A percentile compares a stretch with the other conserved stretches of the same genome.
Conservation (phyloP, 2,888 invertebrate species). For the Palloptera scutellata region DNA sequence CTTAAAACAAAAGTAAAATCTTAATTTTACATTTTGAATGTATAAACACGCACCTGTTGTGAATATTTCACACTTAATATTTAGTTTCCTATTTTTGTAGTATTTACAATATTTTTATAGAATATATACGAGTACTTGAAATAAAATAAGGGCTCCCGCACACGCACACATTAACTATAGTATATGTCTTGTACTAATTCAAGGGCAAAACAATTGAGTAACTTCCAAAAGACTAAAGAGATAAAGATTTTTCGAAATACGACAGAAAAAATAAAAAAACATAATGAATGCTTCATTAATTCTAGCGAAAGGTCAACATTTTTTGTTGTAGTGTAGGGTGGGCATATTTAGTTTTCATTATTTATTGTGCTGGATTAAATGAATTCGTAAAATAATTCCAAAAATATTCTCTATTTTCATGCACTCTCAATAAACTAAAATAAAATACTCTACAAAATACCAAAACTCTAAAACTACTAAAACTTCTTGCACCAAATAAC, state of each 20-base stretch:
- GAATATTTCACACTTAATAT: conserved; percentile 27
- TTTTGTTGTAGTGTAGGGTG: neutral
- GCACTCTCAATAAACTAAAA: conserved; percentile 1
- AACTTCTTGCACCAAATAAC: neutral
- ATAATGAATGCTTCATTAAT: neutral
- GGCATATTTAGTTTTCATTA: neutral
- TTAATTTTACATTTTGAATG: neutral
- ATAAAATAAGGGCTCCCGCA: neutral
- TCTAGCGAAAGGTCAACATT: neutral
- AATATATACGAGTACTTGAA: no score
- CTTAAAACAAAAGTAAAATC: no score
- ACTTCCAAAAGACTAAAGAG: neutral
- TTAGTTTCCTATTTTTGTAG: no score
- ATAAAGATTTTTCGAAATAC: neutral
- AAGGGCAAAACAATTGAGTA: conserved; percentile 5
- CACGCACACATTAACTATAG: no score
- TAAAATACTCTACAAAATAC: conserved; percentile 4
- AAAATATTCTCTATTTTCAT: neutral
- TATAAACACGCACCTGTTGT: conserved; percentile 24
- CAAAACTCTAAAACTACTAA: neutral
- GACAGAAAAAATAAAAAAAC: neutral
- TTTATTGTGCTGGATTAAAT: neutral
- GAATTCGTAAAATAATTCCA: neutral
- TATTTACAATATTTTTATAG: neutral
- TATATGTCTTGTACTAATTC: neutral